Conservation (phyloP, 2,113 vertebrate species). For the Cyprinodon variegatus region DNA sequence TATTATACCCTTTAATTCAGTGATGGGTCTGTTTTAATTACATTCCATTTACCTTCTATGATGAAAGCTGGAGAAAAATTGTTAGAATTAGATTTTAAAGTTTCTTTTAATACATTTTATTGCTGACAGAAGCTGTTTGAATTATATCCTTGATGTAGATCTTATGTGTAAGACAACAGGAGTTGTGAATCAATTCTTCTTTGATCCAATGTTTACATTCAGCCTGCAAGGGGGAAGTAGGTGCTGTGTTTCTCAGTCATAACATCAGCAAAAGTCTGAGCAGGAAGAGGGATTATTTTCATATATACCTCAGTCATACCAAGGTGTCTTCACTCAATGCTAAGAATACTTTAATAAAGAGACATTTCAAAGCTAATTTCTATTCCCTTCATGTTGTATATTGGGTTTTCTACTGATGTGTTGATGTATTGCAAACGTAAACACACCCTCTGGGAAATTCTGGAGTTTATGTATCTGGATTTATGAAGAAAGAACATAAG, state of each 20-base stretch:
- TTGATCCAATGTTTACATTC: constrained; percentile 27
- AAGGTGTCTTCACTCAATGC: constrained; percentile 2
- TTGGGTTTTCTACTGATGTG: neutral
- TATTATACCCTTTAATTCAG: neutral
- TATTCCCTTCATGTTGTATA: neutral
- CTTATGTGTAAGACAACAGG: constrained; percentile 7
- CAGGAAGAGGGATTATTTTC: neutral
- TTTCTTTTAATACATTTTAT: neutral
- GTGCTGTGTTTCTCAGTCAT: neutral
- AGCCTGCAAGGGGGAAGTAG: neutral
- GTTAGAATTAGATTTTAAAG: neutral
- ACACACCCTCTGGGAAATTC: neutral
- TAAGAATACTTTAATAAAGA: constrained; percentile 42
- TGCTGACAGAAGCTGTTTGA: neutral
- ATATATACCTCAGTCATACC: neutral
- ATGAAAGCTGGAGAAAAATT: neutral
- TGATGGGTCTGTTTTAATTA: neutral
- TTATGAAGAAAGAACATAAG: neutral
- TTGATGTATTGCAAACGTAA: neutral
- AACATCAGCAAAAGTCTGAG: neutral
- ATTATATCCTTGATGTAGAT: neutral
- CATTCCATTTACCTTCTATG: neutral
- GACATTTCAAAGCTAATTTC: neutral
- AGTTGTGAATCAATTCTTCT: constrained; percentile 1
- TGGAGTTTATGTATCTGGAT: neutral